A percentile compares a stretch with the other conserved stretches of the same genome.
Evolutionary conservation across 2,888 invertebrate species (phyloP).

Genomic region (Prenolepis imparis): DNA sequence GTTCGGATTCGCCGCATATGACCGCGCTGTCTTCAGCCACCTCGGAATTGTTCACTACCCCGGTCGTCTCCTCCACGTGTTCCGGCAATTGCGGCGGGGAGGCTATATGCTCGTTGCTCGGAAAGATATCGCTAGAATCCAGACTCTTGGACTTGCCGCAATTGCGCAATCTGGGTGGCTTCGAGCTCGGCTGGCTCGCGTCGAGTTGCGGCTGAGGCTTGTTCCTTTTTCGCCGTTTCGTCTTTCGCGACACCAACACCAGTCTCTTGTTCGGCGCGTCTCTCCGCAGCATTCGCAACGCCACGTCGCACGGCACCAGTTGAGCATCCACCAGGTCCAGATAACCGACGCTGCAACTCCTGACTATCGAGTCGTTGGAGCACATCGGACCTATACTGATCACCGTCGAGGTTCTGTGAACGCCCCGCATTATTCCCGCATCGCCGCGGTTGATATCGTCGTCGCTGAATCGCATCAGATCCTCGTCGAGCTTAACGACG

Average conservation of each 20-base stretch:
- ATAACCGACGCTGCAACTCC: conserved; percentile 96
- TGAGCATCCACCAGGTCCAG: conserved; percentile 93
- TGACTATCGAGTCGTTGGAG: conserved; percentile 91
- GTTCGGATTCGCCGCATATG: conserved; percentile 13
- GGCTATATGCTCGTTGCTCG: conserved; percentile 86
- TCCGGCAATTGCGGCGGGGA: conserved; percentile 79
- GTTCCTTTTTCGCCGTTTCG: conserved; percentile 86
- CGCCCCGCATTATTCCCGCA: conserved; percentile 68
- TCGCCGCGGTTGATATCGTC: conserved; percentile 87
- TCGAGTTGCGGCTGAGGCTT: conserved; percentile 81
- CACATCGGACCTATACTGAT: conserved; percentile 90
- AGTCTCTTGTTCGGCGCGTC: conserved; percentile 92
- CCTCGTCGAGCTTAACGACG: conserved; percentile 87
- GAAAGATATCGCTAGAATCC: conserved; percentile 93
- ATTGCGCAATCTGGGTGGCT: conserved; percentile 88
- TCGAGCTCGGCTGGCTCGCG: conserved; percentile 79
- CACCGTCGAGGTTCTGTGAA: conserved; percentile 88
- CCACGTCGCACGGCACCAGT: conserved; percentile 92
- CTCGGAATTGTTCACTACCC: conserved; percentile 43
- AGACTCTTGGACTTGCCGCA: conserved; percentile 94
- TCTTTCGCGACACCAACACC: conserved; percentile 91
- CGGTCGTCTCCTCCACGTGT: conserved; percentile 78
- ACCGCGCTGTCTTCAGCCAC: neutral
- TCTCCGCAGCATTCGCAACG: conserved; percentile 90
- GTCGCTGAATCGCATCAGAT: conserved; percentile 89